Base-by-base conservation (phyloP, 2,113 vertebrate genomes). In the Calidris pugnax region DNA sequence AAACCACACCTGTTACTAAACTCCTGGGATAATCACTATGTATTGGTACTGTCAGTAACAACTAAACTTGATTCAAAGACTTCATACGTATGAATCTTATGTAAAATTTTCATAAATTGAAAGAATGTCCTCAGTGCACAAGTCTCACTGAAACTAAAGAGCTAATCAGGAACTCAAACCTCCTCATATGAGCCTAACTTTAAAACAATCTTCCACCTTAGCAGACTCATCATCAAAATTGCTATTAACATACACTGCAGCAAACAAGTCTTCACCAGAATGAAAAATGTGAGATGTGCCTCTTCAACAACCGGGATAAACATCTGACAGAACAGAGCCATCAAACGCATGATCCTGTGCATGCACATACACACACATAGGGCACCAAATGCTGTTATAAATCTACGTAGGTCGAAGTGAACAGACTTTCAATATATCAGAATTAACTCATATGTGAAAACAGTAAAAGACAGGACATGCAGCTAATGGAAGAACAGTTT, bases 351-450 rank as follows among this genome's bases (percentile, higher is more conserved):
- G 32, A 47, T 55, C 59, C 68, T 43, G 18, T 14, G 10, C 14
- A 21, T 7, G 2, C 7, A 17, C 19, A 30, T 30, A 51, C 14
- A 39, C 0, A 4, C 15, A 39, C 0, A 4, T 2, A 57, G 37
- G 4, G 33, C 37, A 71, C 5, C 12, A 78, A 75, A 33, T 4
- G 57, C 27, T 43, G 20, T 18, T 26, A 50, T 1, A 47, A 76
- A 92, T 74, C 32, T 48, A 12, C 7, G 22, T 9, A 74, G 51
- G n/a, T 33, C 33, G 47, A 74, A 74, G 35, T 15, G 35, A 85
- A 79, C 27, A 76, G 35, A 71, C 10, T 22, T 71, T 64, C n/a
- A 26, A 51, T n/a, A 33, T 30, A 50, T 7, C 47, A 43, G 37
- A 68, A 78, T 37, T 12, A 77, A 66, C 15, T 71, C 28, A 7